Evolutionary conservation across 2,797 vertebrate species (phyloP).

Genomic region (Zalophus californianus): DNA sequence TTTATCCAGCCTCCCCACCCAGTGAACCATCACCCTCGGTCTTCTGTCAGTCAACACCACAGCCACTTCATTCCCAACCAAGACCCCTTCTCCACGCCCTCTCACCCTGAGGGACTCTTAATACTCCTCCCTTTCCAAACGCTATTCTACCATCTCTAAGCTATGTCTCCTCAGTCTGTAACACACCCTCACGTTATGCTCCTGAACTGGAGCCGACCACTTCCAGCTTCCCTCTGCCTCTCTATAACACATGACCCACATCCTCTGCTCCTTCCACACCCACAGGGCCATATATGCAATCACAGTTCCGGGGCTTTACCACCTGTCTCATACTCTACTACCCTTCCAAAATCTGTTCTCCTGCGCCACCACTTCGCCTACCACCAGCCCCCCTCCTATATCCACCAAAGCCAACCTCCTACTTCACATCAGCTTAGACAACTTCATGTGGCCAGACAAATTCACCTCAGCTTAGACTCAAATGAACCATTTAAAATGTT

Average conservation of each 20-base stretch:
- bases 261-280: neutral
- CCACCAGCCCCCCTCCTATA: neutral
- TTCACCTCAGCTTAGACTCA: conserved; percentile 17
- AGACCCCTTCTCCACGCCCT: neutral
- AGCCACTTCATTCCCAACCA: conserved; percentile 27
- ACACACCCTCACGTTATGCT: neutral
- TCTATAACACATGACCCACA: neutral
- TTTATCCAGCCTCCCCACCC: conserved; percentile 2
- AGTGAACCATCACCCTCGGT: neutral
- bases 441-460: neutral
- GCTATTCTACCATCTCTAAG: conserved; percentile 34
- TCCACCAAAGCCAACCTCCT: neutral
- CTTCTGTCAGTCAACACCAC: neutral
- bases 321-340: neutral
- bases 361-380: neutral
- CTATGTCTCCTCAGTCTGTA: neutral
- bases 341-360: neutral
- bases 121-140: neutral
- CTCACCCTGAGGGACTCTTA: neutral
- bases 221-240: neutral
- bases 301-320: neutral
- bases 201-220: neutral
- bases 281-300: neutral
- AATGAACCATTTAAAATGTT: conserved; percentile 24
- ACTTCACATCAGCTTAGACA: neutral